phyloP scores from a whole-genome alignment of 2,888 invertebrate genomes.

The Acanthosepion pharaonis region DNA sequence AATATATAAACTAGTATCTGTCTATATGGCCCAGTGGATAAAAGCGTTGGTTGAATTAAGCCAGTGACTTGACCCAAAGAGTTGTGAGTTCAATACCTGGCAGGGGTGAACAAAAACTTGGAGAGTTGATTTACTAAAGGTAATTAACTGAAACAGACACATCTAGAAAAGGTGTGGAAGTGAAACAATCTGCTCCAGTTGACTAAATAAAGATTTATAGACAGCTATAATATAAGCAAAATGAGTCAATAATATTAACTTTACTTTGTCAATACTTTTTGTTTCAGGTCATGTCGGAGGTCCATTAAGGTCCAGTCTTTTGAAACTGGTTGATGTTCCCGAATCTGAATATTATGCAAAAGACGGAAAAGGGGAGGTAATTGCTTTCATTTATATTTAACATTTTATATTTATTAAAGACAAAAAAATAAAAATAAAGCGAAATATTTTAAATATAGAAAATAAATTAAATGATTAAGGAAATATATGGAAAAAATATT shows the following conservation, averaged over 20 bases:
- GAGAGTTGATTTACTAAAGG: no score
- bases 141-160: no score
- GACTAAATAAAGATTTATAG: no score
- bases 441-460: background rate
- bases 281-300: constrained; percentile 87
- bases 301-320: constrained; percentile 92
- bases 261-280: background rate
- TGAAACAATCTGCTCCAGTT: no score
- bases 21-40: no score
- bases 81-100: no score
- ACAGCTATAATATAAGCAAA: background rate
- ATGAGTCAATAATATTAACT: background rate
- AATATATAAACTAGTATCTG: no score
- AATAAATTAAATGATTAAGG: background rate
- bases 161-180: no score
- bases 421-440: background rate
- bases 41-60: no score
- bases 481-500: no score
- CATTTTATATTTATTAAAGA: background rate
- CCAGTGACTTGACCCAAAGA: no score
- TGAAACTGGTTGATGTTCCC: constrained; percentile 96
- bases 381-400: background rate
- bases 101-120: no score
- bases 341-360: constrained; percentile 85
- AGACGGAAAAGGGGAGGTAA: constrained; percentile 62